phyloP scores from a whole-genome alignment of 2,113 vertebrate genomes.

The Tupaia tana region DNA sequence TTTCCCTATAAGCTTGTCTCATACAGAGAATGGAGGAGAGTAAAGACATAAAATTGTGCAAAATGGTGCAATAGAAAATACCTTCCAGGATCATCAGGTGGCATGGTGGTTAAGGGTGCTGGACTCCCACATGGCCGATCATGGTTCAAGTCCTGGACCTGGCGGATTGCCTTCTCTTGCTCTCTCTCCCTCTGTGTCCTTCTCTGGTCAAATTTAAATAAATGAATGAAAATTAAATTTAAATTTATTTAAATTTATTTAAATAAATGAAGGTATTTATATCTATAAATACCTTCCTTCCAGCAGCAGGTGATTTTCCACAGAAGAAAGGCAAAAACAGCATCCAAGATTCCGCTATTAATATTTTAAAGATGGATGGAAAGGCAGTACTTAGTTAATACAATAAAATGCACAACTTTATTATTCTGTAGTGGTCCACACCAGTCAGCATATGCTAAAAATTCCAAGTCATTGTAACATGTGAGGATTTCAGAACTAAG shows the following conservation, averaged over 20 bases:
- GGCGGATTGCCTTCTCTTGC: too few relatives aligned
- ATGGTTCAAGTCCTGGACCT: too few relatives aligned
- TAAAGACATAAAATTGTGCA: not conserved
- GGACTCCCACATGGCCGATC: too few relatives aligned
- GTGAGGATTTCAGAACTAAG: not conserved
- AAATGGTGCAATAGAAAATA: not conserved
- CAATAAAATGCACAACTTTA: not conserved
- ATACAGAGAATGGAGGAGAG: not conserved
- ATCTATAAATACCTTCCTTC: not conserved
- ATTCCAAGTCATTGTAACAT: not conserved
- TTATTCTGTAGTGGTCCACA: not conserved
- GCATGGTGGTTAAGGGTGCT: too few relatives aligned
- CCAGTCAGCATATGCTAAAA: not conserved
- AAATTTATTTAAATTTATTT: too few relatives aligned
- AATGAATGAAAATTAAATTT: too few relatives aligned
- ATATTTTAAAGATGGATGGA: not conserved
- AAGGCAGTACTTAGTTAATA: not conserved
- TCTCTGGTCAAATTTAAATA: too few relatives aligned
- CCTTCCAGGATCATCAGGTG: too few relatives aligned
- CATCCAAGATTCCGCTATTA: not conserved
- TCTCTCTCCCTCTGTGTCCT: too few relatives aligned
- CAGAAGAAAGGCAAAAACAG: not conserved
- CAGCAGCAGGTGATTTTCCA: not conserved
- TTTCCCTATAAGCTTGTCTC: not conserved
- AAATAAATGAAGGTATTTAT: too few relatives aligned